phyloP scores from a whole-genome alignment of 2,797 vertebrate genomes.

The Microctenopoma stevenorrisi region DNA sequence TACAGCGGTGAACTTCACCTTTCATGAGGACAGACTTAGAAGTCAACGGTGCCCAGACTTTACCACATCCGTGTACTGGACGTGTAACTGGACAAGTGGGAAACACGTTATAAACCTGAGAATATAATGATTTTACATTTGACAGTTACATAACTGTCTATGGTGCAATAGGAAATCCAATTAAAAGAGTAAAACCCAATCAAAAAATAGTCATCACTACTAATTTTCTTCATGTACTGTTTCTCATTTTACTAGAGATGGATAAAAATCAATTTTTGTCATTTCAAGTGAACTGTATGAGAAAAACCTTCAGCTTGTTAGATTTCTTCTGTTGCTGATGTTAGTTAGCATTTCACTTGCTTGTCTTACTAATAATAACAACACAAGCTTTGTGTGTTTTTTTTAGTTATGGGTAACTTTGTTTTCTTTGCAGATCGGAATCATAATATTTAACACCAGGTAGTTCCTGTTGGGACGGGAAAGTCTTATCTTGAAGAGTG shows the following conservation, averaged over 20 bases:
- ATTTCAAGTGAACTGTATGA: not conserved
- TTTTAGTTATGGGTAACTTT: slow-evolving; percentile 12
- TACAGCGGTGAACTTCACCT: not conserved
- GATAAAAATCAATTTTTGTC: not conserved
- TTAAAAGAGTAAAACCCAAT: not conserved
- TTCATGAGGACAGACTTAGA: not conserved
- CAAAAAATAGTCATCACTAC: not conserved
- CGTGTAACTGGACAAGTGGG: not conserved
- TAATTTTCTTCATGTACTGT: not conserved
- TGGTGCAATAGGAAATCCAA: slow-evolving; percentile 13
- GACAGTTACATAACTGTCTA: slow-evolving; percentile 37
- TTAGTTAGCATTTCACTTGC: not conserved
- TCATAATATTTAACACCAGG: slow-evolving; percentile 30
- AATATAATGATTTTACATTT: slow-evolving; percentile 8
- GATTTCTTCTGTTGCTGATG: not conserved
- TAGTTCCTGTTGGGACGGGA: slow-evolving; percentile 28
- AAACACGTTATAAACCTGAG: not conserved
- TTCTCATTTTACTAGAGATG: not conserved
- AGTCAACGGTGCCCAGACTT: not conserved
- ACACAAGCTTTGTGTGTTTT: not conserved
- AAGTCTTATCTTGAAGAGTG: slow-evolving; percentile 27
- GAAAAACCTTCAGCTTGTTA: not conserved
- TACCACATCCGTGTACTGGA: not conserved
- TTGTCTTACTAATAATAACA: not conserved
- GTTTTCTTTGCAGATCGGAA: slow-evolving; percentile 64